phyloP scores from a whole-genome alignment of 2,113 vertebrate species.

The Podarcis muralis region DNA sequence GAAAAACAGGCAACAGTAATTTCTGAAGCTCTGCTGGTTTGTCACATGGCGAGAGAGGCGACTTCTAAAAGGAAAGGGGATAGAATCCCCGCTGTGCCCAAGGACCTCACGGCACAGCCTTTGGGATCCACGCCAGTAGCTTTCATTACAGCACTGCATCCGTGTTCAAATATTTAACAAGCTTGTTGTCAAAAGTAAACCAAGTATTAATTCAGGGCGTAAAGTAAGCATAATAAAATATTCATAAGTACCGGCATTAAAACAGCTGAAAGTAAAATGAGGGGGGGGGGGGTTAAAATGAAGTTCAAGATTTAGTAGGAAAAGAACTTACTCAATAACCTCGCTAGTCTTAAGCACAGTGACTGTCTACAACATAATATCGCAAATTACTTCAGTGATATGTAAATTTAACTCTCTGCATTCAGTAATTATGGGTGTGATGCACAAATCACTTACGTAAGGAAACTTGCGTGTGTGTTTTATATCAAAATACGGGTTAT shows the following conservation, averaged over 20 bases:
- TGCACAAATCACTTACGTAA: conserved; percentile 2
- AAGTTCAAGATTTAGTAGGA: conserved; percentile 71
- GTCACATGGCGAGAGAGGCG: not conserved
- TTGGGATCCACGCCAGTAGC: not conserved
- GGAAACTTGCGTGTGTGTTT: not conserved
- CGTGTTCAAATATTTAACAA: conserved; percentile 18
- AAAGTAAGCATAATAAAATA: conserved; percentile 69
- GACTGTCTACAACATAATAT: conserved; percentile 57
- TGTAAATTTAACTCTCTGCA: conserved; percentile 62
- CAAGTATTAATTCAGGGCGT: conserved; percentile 56
- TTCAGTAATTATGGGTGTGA: conserved; percentile 56
- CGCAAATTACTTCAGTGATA: conserved; percentile 68
- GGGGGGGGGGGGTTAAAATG: conserved; percentile 62
- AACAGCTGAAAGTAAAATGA: conserved; percentile 48
- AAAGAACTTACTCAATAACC: conserved; percentile 63
- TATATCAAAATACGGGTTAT: not conserved
- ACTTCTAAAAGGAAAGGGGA: not conserved
- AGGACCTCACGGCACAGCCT: not conserved
- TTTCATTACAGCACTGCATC: not conserved
- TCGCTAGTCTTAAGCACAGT: conserved; percentile 65
- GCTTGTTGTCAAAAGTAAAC: conserved; percentile 49
- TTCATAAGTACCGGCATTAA: conserved; percentile 65
- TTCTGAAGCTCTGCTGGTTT: not conserved
- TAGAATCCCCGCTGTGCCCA: not conserved
- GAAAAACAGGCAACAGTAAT: not conserved